Percentiles rank a stretch among this genome's conserved stretches.
Evolutionary conservation across 2,888 invertebrate genomes (phyloP).

Genomic region (Dryobota labecula): DNA sequence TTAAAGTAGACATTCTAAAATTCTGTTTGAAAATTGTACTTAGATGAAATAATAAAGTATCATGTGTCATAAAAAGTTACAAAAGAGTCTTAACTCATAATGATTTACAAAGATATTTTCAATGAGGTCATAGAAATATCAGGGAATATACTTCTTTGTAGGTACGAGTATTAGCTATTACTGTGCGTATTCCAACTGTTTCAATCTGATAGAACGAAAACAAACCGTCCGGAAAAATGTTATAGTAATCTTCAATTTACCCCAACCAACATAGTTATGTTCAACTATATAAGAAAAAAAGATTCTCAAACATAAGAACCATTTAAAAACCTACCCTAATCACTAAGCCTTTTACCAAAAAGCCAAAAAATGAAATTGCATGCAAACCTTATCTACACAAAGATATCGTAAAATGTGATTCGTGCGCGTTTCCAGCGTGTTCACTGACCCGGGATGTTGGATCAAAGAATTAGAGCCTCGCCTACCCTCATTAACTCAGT

Average conservation of each 20-base stretch:
- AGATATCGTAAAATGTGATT: constrained; percentile 60
- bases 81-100: background rate
- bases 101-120: background rate
- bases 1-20: background rate
- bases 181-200: no score
- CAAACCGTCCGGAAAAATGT: no score
- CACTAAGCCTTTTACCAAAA: constrained; percentile 17
- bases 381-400: constrained; percentile 59
- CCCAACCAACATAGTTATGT: background rate
- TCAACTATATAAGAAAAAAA: background rate
- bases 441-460: constrained; percentile 86
- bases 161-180: background rate
- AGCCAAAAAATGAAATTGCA: constrained; percentile 33
- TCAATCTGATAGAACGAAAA: background rate
- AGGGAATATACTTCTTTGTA: background rate
- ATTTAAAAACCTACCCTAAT: constrained; percentile 18
- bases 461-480: constrained; percentile 84
- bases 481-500: constrained; percentile 82
- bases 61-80: background rate
- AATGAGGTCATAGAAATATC: background rate
- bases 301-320: background rate
- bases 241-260: background rate
- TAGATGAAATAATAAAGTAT: no score
- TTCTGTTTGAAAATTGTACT: background rate
- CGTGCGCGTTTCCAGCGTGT: constrained; percentile 71